Percentiles rank a stretch among this genome's conserved stretches.
phyloP scores from a whole-genome alignment of 2,888 invertebrate species.

The Glaucopsyche alexis region DNA sequence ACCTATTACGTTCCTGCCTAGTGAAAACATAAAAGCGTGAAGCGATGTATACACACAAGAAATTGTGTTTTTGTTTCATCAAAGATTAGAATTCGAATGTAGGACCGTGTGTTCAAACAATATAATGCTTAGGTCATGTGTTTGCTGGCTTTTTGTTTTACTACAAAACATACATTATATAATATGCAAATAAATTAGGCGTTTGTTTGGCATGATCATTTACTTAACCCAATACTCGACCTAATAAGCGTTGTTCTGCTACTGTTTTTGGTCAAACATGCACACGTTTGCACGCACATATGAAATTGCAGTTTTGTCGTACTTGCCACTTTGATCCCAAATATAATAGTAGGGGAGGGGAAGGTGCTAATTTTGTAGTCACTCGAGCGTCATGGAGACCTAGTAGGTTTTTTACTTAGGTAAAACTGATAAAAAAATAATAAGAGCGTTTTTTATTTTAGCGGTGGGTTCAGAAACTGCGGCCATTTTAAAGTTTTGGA shows the following conservation, averaged over 20 bases:
- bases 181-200: neutral
- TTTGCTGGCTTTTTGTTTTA: neutral
- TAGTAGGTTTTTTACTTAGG: too few species aligned
- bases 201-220: neutral
- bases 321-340: too few species aligned
- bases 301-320: too few species aligned
- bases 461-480: too few species aligned
- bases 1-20: neutral
- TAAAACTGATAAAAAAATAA: too few species aligned
- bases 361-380: too few species aligned
- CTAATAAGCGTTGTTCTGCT: neutral
- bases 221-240: neutral
- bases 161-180: neutral
- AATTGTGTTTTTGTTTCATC: constrained; percentile 6
- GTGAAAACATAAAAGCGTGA: neutral
- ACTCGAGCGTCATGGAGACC: too few species aligned
- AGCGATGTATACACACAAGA: neutral
- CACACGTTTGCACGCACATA: neutral
- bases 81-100: constrained; percentile 7
- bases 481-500: too few species aligned
- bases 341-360: too few species aligned
- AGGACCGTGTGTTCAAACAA: neutral
- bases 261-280: neutral
- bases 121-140: constrained; percentile 11
- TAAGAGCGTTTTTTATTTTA: too few species aligned